Percentiles rank a stretch among this genome's conserved stretches.
phyloP scores from a whole-genome alignment of 1,140 invertebrate genomes.

The Mactra quadrangularis region DNA sequence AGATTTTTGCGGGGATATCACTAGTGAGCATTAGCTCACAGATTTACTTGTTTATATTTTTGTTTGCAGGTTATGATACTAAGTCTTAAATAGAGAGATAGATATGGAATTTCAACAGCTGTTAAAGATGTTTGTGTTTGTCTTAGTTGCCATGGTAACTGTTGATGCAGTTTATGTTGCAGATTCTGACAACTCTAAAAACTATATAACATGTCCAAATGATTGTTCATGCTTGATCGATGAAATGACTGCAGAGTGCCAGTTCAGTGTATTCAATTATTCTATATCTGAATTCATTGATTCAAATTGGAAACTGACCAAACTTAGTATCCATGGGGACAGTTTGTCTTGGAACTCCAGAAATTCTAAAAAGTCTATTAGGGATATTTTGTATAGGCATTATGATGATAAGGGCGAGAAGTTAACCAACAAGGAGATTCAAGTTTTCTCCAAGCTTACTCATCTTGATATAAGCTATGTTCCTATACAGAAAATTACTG shows the following conservation, averaged over 20 bases:
- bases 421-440: too few relatives aligned
- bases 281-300: background rate
- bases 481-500: slow-evolving; percentile 24
- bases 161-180: background rate
- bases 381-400: slow-evolving; percentile 9
- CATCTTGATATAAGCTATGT: slow-evolving; percentile 45
- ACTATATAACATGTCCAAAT: slow-evolving; percentile 8
- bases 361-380: slow-evolving; percentile 15
- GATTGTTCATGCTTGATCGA: slow-evolving; percentile 19
- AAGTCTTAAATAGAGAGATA: too few relatives aligned
- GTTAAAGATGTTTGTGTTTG: background rate
- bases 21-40: too few relatives aligned
- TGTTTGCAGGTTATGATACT: too few relatives aligned
- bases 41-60: too few relatives aligned
- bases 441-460: background rate
- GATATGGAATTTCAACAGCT: background rate
- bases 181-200: background rate
- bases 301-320: slow-evolving; percentile 34
- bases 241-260: slow-evolving; percentile 4
- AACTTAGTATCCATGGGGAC: slow-evolving; percentile 36
- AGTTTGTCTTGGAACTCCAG: background rate
- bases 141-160: background rate
- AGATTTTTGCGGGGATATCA: too few relatives aligned
- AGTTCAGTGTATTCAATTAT: slow-evolving; percentile 4
- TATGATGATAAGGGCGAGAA: background rate